phyloP scores from a whole-genome alignment of 2,797 vertebrate genomes.

The Periparus ater region DNA sequence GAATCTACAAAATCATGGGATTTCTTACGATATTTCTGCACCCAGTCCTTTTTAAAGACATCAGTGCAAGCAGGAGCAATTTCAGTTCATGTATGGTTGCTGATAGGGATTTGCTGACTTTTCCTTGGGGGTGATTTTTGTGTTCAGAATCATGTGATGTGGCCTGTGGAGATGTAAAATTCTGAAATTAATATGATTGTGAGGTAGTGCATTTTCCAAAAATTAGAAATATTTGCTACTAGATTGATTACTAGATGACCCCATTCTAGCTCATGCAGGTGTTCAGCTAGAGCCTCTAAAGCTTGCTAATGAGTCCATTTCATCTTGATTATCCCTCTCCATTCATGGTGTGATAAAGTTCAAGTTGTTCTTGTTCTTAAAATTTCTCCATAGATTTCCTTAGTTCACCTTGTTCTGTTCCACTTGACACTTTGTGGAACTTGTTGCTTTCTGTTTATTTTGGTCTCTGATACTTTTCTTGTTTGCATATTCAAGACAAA shows the following conservation, averaged over 20 bases:
- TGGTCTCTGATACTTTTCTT: neutral
- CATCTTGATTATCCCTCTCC: neutral
- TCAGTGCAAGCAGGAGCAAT: neutral
- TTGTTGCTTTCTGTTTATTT: constrained; percentile 34
- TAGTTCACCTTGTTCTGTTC: neutral
- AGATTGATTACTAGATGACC: neutral
- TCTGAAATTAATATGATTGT: neutral
- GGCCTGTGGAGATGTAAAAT: neutral
- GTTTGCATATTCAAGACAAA: neutral
- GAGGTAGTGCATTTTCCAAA: neutral
- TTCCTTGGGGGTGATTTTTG: neutral
- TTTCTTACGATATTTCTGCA: neutral
- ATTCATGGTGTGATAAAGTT: neutral
- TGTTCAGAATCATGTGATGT: neutral
- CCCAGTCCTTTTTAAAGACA: neutral
- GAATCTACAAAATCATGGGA: neutral
- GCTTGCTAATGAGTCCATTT: neutral
- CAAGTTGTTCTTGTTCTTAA: neutral
- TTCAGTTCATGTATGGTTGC: neutral
- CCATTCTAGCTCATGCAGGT: neutral
- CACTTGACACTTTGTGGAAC: neutral
- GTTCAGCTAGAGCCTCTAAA: neutral
- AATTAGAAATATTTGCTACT: neutral
- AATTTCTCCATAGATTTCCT: neutral
- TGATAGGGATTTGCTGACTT: neutral